These are phyloP conservation scores for Sinella curviseta DNA, from an alignment of 1,140 invertebrate genomes.

Conservation along the genomic window DNA sequence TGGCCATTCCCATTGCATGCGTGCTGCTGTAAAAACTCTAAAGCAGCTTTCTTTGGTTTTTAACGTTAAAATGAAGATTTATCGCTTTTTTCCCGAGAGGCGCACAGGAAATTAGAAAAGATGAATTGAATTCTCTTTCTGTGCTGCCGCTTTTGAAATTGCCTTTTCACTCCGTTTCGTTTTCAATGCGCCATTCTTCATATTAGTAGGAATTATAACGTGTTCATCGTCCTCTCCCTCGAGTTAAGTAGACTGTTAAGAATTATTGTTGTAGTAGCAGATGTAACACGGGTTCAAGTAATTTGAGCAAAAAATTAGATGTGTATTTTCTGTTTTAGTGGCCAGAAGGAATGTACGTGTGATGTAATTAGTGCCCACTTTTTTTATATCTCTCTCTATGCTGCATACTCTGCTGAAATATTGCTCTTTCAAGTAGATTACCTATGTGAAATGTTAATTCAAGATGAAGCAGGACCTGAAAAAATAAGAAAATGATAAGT, in stretches of 20 bases:
- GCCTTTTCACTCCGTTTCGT: neutral
- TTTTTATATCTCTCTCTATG: neutral
- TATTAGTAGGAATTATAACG: neutral
- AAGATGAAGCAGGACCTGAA: too few species aligned
- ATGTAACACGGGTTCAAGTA: neutral
- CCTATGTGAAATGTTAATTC: too few species aligned
- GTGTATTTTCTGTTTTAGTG: too few species aligned
- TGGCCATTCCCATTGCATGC: too few species aligned
- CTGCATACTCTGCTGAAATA: neutral
- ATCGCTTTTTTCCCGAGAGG: neutral
- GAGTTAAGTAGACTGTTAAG: neutral
- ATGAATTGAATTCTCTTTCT: neutral
- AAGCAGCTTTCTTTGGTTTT: neutral
- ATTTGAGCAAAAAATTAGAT: too few species aligned
- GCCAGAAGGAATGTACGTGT: neutral
- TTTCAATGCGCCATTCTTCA: neutral
- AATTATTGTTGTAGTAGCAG: neutral
- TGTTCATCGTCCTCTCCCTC: neutral
- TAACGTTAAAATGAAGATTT: conserved; percentile 4
- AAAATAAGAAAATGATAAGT: too few species aligned
- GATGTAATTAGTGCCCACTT: neutral
- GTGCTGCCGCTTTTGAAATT: neutral
- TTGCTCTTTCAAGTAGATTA: too few species aligned
- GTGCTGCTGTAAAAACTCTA: neutral
- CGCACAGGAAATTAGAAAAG: neutral